Base-by-base conservation (phyloP, 2,888 invertebrate species). In the Phania funesta region DNA sequence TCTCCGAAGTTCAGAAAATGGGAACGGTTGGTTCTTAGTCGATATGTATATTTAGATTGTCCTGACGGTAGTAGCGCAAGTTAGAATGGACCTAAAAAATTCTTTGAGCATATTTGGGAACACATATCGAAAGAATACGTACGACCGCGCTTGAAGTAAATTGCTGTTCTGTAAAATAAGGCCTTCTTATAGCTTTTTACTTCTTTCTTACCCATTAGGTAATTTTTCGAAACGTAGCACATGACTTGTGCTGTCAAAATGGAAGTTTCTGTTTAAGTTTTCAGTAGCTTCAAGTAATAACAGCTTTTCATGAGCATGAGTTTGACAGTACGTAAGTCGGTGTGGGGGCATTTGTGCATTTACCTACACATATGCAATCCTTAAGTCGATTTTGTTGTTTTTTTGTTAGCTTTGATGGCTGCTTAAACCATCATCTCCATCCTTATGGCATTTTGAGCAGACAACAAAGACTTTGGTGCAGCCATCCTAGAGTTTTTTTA, bases 371-470 rank as follows among this genome's bases (percentile, higher is more conserved):
- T 54, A 32, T 56, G 44, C 9, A 41, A 44, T 32, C 3, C 46
- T 32, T 44, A 46, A 65, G 74, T 54, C 20, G 73, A 68, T 58
- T 77, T 71, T 38, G 70, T 77, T 50, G 24, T 46, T 41, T 62
- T 56, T 44, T 70, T 75, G 9, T 24, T 67, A 1, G 44, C 24
- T 20, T 18, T 71, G 26, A 54, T 56, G 35, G 65, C 41, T 67
- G 22, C 29, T 68, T 29, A 65, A 70, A 29, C 73, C 78, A 65
- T 75, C 74, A 60, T 65, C 78, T 46, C 8, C 20, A 74, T 62
- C 74, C 73, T 56, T 32, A 46, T 74, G 65, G 35, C 64, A 68
- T 82, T 82, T 78, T 60, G 52, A 75, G 70, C 74, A 82, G 82
- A 78, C 82, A 78, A 78, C 82, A 82, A 78, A 70, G 78, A 26